Evolutionary conservation across 2,888 invertebrate species (phyloP).

Genomic region (Lepetodrilus schrolli): DNA sequence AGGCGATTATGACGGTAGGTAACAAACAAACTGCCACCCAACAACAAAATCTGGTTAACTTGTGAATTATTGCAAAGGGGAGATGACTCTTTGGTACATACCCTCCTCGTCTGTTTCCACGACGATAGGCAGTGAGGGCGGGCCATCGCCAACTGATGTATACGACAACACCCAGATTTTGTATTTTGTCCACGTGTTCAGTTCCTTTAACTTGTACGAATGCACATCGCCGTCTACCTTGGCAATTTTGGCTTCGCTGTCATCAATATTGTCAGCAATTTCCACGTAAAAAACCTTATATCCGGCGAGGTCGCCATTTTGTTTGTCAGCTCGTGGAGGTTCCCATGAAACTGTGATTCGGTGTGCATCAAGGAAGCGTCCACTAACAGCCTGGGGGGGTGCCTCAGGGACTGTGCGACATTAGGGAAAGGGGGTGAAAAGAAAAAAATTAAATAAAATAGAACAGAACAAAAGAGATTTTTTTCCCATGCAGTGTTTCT

Average conservation of each 20-base stretch:
- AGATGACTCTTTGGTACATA: constrained; percentile 79
- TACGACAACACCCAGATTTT: constrained; percentile 97
- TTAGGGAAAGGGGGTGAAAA: constrained; percentile 33
- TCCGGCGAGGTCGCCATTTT: constrained; percentile 82
- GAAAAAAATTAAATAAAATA: constrained; percentile 42
- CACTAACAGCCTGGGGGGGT: constrained; percentile 94
- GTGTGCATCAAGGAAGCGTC: constrained; percentile 90
- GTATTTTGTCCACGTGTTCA: constrained; percentile 96
- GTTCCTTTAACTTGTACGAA: constrained; percentile 86
- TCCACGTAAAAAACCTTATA: constrained; percentile 69
- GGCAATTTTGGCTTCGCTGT: constrained; percentile 79
- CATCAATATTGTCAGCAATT: constrained; percentile 74
- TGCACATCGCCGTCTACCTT: constrained; percentile 65
- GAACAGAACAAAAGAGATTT: constrained; percentile 44
- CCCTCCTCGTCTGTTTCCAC: constrained; percentile 98
- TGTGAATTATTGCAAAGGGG: constrained; percentile 3
- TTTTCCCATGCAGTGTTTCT: constrained; percentile 30
- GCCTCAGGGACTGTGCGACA: constrained; percentile 92
- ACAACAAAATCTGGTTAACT: constrained; percentile 1
- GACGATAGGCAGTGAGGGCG: constrained; percentile 92
- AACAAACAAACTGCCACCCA: constrained; percentile 26
- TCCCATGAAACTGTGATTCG: constrained; percentile 93
- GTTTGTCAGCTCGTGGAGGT: constrained; percentile 91
- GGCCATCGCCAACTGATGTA: constrained; percentile 95
- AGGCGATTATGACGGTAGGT: not conserved